Evolutionary conservation across 1,140 invertebrate species (phyloP).

Genomic region (Drosophila leontia): DNA sequence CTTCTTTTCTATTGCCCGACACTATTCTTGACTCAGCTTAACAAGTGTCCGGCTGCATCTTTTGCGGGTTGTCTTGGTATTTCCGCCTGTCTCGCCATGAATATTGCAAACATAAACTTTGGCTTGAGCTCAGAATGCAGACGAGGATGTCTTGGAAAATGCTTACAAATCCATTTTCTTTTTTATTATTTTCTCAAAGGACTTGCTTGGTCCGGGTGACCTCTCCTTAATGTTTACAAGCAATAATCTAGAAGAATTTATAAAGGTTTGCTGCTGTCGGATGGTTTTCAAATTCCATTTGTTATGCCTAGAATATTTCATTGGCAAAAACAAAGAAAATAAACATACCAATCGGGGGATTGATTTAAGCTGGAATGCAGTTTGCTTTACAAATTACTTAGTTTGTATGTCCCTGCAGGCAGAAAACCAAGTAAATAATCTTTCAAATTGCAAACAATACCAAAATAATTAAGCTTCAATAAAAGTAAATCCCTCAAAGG

Average conservation of each 20-base stretch:
- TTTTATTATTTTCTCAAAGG: not conserved
- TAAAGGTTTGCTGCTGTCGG: not conserved
- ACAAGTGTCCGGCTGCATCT: not conserved
- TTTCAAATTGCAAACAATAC: not conserved
- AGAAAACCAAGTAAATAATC: not conserved
- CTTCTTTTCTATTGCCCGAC: not conserved
- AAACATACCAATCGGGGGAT: not conserved
- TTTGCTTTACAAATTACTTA: not conserved
- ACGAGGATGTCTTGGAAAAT: not conserved
- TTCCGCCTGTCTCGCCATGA: constrained; percentile 9
- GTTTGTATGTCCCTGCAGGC: not conserved
- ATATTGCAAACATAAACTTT: constrained; percentile 1
- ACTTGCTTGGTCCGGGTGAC: not conserved
- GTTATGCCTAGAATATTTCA: not conserved
- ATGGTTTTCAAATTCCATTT: not conserved
- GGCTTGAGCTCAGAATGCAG: not conserved
- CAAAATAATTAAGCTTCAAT: not conserved
- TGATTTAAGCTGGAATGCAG: not conserved
- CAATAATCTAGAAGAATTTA: not conserved
- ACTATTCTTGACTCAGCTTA: constrained; percentile 3
- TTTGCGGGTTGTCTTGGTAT: constrained; percentile 3
- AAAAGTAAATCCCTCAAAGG: not conserved
- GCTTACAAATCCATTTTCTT: not conserved
- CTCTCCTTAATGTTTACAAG: not conserved
- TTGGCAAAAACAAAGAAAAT: too few relatives aligned